Evolutionary conservation across 2,888 invertebrate species (phyloP), one percentile per base, ranked within the genome.

Genomic region (Limenitis camilla): DNA sequence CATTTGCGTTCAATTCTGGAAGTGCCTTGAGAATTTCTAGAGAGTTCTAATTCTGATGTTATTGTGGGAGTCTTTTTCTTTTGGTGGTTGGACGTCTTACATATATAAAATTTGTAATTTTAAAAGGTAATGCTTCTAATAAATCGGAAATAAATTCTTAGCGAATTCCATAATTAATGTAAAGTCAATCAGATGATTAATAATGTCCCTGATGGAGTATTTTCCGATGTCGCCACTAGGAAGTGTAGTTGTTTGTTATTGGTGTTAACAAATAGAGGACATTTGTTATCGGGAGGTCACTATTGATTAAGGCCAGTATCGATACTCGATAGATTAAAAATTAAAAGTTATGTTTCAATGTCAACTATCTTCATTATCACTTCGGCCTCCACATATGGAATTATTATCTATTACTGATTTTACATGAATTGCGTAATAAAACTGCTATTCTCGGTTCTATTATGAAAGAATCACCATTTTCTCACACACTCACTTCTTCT

Each of bases 261-360:
- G 39, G 35, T 46, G 46, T 41, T 40, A 44, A 42, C 53, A 41
- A 42, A 38, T 45, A 49, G 51, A 53, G 55, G 52, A 63, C 66
- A 60, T 58, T 56, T 61, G 61, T 60, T 61, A 59, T 55, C 57
- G 36, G 47, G 55, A 62, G 61, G 61, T 62, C 58, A 61, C 45
- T 28, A 43, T 33, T 47, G 56, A 54, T 55, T 48, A 52, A 53
- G 51, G 40, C 41, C 38, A 56, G 54, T 56, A 59, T 39, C 51
- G 38, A 49, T 44, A 56, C 54, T 56, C 39, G 30, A 60, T 39
- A 40, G 54, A 57, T 58, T 45, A 53, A 31, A 36, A 51, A 7
- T 39, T 29, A 10, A 42, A 35, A 51, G 9, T 40, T 6, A 8
- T 11, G 43, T 35, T 11, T 33, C 10, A 10, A 35, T 11, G 38